Evolutionary conservation across 92 coral and sea anemone species (phyloP).

Genomic region (Chrysogorgia sp.): DNA sequence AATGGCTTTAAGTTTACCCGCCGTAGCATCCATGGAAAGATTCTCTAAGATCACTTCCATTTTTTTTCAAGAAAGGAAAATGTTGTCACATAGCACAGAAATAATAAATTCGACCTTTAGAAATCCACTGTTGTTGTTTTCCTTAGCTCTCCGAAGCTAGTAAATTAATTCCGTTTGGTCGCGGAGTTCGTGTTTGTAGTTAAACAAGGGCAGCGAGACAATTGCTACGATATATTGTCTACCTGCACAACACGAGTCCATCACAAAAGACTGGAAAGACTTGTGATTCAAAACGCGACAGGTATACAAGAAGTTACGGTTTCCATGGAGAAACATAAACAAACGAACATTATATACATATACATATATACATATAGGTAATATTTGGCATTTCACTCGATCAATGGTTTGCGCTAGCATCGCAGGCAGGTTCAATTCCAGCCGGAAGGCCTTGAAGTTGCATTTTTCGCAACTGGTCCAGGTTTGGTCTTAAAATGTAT

Average conservation of each 20-base stretch:
- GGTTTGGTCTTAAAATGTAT: too few relatives aligned
- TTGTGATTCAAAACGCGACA: neutral
- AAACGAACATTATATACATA: too few relatives aligned
- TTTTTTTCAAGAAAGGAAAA: neutral
- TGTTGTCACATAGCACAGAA: too few relatives aligned
- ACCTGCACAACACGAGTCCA: neutral
- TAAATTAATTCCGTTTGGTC: neutral
- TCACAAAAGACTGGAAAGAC: neutral
- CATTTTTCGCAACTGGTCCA: too few relatives aligned
- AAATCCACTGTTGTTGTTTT: neutral
- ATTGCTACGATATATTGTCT: neutral
- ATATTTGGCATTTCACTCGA: too few relatives aligned
- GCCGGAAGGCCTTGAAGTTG: too few relatives aligned
- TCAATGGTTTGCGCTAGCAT: too few relatives aligned
- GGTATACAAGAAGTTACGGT: neutral
- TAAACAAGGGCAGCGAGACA: neutral
- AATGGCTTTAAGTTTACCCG: constrained; percentile 82
- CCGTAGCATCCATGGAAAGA: constrained; percentile 97
- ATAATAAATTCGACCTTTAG: neutral
- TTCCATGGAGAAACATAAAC: neutral
- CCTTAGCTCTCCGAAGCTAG: too few relatives aligned
- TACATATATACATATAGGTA: too few relatives aligned
- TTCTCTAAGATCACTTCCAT: constrained; percentile 90
- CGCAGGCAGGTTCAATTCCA: too few relatives aligned
- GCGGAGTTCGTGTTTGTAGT: neutral